Evolutionary conservation across 1,140 invertebrate genomes (phyloP).

Genomic region (Conus ventricosus): DNA sequence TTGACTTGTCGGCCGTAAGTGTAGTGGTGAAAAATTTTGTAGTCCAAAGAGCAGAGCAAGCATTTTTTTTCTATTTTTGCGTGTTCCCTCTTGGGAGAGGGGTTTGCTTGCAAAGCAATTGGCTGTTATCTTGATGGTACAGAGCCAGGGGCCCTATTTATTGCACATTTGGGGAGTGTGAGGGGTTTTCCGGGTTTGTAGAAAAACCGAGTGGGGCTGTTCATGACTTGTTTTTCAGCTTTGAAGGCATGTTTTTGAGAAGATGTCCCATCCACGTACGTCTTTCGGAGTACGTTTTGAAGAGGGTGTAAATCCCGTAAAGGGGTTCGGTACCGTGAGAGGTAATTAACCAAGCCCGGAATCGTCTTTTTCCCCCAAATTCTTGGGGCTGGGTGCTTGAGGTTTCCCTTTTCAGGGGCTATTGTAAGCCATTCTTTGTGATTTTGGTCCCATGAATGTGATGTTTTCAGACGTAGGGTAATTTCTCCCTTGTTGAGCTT

Average conservation of each 20-base stretch:
- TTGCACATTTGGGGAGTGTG: no score
- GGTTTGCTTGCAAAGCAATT: conserved; percentile 64
- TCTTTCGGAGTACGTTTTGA: conserved; percentile 20
- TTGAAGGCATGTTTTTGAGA: conserved; percentile 20
- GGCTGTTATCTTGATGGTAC: conserved; percentile 74
- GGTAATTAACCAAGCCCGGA: no score
- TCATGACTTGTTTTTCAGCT: conserved; percentile 44
- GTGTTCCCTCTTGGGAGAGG: conserved; percentile 45
- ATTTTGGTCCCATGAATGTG: no score
- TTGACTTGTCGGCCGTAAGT: no score
- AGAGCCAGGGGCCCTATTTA: conserved; percentile 64
- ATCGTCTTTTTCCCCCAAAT: no score
- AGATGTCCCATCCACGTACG: conserved; percentile 32
- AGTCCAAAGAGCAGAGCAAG: conserved; percentile 68
- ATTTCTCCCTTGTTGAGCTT: conserved; percentile 70
- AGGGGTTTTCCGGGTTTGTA: no score
- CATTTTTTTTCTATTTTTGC: conserved; percentile 30
- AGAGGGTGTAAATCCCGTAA: no score
- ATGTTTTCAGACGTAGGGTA: background rate
- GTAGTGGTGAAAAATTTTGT: conserved; percentile 54
- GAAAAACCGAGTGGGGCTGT: conserved; percentile 3
- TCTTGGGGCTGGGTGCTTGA: conserved; percentile 29
- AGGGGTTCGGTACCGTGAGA: no score
- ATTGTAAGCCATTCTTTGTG: conserved; percentile 60
- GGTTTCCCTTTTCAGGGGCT: conserved; percentile 56